Percentiles rank a stretch among this genome's conserved stretches.
Evolutionary conservation across 2,888 invertebrate species (phyloP).

Genomic region (Encarsia formosa): DNA sequence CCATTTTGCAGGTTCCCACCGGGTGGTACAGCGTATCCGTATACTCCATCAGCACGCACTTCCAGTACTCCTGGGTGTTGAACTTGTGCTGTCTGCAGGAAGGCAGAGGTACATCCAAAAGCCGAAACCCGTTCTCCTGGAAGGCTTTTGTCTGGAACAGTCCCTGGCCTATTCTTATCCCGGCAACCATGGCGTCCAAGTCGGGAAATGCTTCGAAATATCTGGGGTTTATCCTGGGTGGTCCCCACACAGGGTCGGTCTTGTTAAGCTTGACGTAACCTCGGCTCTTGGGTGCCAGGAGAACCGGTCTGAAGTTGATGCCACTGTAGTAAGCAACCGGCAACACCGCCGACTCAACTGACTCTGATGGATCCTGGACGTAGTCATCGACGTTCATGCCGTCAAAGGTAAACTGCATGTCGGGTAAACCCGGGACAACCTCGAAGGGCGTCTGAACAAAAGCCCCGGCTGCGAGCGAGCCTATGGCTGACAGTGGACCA

Average conservation of each 20-base stretch:
- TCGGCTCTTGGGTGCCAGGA: constrained; percentile 62
- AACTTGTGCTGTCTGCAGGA: constrained; percentile 58
- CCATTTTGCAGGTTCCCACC: constrained; percentile 69
- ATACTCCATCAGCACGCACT: constrained; percentile 62
- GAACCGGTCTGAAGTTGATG: constrained; percentile 60
- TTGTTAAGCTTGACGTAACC: constrained; percentile 62
- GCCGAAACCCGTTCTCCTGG: constrained; percentile 55
- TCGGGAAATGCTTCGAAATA: constrained; percentile 65
- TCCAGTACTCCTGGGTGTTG: constrained; percentile 65
- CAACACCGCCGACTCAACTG: constrained; percentile 51
- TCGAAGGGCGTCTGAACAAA: constrained; percentile 61
- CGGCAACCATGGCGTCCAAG: constrained; percentile 59
- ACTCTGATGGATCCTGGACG: constrained; percentile 57
- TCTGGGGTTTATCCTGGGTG: constrained; percentile 70
- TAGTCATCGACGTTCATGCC: constrained; percentile 58
- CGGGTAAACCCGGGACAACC: constrained; percentile 52
- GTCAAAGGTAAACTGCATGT: constrained; percentile 66
- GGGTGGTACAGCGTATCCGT: constrained; percentile 70
- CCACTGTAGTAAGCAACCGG: constrained; percentile 64
- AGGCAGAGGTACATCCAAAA: constrained; percentile 58
- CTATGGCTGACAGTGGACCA: constrained; percentile 54
- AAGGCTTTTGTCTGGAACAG: constrained; percentile 61
- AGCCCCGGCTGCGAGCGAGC: constrained; percentile 56
- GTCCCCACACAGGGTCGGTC: constrained; percentile 67
- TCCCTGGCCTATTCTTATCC: constrained; percentile 58